Base-by-base conservation (phyloP, 2,888 invertebrate species). In the Steinernema hermaphroditum region DNA sequence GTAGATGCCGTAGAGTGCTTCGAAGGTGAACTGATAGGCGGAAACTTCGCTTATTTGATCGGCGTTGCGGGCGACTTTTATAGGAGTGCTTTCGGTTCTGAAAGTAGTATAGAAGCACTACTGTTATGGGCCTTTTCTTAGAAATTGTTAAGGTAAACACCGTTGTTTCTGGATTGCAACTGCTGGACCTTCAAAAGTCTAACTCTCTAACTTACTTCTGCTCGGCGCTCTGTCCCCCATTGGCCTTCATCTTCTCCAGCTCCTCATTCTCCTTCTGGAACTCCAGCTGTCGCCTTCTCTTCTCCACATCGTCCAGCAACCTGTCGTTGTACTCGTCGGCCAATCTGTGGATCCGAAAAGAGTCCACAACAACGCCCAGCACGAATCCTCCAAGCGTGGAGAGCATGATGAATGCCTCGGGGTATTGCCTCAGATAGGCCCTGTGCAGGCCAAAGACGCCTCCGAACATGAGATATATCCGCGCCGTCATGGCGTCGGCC, bases 361-460 rank as follows among this genome's bases (percentile, higher is more conserved):
- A 74, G 70, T 81, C 81, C 37, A 78, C 76, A 24, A 81, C 70
- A 54, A 78, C 72, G 29, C 79, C 82, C 4, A 81, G 44, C 24
- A 81, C 54, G 68, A 81, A 77, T 0, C 78, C 74, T 44, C 82
- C 77, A 22, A 73, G 62, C 9, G 81, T 81, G 0, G 81, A 81
- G 32, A 80, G 76, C 37, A 76, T 79, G 12, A 81, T 75, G 70
- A 81, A 81, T 9, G 81, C 78, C 49, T 81, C 81, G 43, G 80
- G 78, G 43, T 81, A 54, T 46, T 81, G 81, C 9, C 72, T 49
- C 44, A 81, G 27, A 72, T 79, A 81, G 8, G 79, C 70, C 16
- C 81, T 73, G 76, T 81, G 81, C 19, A 72, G 69, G 37, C 81
- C 81, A 50, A 81, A 75, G 12, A 78, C 22, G 16, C 80, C 81